Evolutionary conservation across 1,140 invertebrate genomes (phyloP), one percentile per base, ranked within the genome.

Genomic region (Diorhabda carinulata): DNA sequence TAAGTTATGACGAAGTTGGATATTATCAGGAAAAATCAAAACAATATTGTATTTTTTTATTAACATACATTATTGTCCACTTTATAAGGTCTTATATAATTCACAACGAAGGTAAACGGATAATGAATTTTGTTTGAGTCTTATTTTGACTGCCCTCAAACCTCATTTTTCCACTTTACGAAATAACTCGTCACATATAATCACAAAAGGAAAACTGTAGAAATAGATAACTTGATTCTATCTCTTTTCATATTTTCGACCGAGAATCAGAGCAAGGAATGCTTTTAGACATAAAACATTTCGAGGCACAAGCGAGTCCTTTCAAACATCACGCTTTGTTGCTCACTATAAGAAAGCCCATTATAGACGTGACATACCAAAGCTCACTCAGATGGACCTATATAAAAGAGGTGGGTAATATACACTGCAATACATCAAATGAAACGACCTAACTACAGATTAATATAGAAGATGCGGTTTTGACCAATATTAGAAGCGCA

Each of bases 401-500:
- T 43, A 2, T 62, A 43, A 7, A n/a, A n/a, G 61, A 41, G 42
- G 42, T 60, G 3, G 3, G 43, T 43, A 59, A 62, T 62, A 62
- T 43, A 43, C 61, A 43, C 41, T 9, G 61, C 43, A 62, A 62
- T 62, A 62, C 61, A 62, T 62, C 61, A 62, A 8, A n/a, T n/a
- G 61, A 62, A 62, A 43, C 41, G 47, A 52, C 47, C 25, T 25
- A 0, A 25, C 25, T 25, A 25, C 25, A 25, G 25, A 25, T 25
- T 0, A 25, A 25, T 25, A 25, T 25, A 25, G 25, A 25, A 25
- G 25, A 25, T 25, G 25, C 25, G 25, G 25, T 25, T 25, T 1
- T 25, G 25, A 25, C 25, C 25, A 25, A 25, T 25, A 25, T 25
- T 25, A 25, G 25, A 25, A 25, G 0, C 25, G 25, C 25, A 25